Base-by-base conservation (phyloP, 1,140 invertebrate species). In the Halesus radiatus region DNA sequence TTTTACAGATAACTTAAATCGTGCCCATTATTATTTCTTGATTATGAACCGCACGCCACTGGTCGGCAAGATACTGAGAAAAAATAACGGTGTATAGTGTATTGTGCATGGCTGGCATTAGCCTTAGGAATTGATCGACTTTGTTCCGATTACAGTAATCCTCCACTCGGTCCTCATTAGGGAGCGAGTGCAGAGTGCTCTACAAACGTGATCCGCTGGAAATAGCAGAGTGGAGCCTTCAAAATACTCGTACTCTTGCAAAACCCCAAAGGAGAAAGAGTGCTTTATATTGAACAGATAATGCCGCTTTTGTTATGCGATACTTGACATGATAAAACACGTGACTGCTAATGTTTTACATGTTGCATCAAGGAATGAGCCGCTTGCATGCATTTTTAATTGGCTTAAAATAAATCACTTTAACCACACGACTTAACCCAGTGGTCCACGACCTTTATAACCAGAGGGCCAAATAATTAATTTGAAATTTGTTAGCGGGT, bases 121-220 rank as follows among this genome's bases (percentile, higher is more conserved):
- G 60, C 18, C 18, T 29, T 64, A 23, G 56, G 37, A n/a, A 20
- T 23, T 20, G 8, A 18, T 13, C 23, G 37, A 3, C 62, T 66
- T 26, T 66, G 29, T 32, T 66, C 62, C 22, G 22, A 66, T 66
- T 66, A 66, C 62, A 8, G 62, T 29, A 66, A 66, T 66, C 22
- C 29, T 5, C 7, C 13, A 32, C 62, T 15, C 16, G 18, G 16
- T 4, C 23, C 18, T 45, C 37, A 45, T 45, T 45, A 45, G 37
- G 37, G 8, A 45, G 37, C 37, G 37, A 45, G 37, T 45, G 37
- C 37, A 8, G 37, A 45, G 37, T 45, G 37, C 37, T 45, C 23
- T 8, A 23, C 56, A 13, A 20, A 20, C 23, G 18, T 60, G 56
- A 20, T 60, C 56, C 23, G 15, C 7, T 23, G 56, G 18, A 60